Percentiles rank a stretch among this genome's conserved stretches.
These are phyloP conservation scores for Oncorhynchus masou DNA, from an alignment of 2,113 vertebrate species.

Conservation along the genomic window DNA sequence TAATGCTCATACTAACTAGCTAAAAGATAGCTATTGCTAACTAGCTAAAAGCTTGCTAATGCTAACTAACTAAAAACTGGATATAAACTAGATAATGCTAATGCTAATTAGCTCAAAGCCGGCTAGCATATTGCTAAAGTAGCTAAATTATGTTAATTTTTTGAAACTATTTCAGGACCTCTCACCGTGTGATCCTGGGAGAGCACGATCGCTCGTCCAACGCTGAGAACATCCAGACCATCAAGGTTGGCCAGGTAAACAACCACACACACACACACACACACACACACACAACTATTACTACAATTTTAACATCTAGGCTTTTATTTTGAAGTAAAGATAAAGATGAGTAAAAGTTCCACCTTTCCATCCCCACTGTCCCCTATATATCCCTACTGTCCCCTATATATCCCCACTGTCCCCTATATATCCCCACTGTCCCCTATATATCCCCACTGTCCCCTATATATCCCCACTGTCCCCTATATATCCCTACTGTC, in stretches of 20 bases:
- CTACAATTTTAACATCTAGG: not conserved
- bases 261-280: no score
- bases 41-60: not conserved
- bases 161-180: constrained; percentile 61
- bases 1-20: no score
- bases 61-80: not conserved
- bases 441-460: no score
- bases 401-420: no score
- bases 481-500: no score
- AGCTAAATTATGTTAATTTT: not conserved
- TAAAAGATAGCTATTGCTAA: no score
- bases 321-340: not conserved
- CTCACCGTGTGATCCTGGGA: constrained; percentile 78
- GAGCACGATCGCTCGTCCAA: constrained; percentile 76
- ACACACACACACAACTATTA: not conserved
- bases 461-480: no score
- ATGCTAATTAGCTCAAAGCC: not conserved
- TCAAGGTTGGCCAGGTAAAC: constrained; percentile 72
- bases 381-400: no score
- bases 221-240: constrained; percentile 68
- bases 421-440: no score
- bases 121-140: no score
- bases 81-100: not conserved
- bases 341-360: no score
- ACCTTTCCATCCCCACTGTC: no score